These are phyloP conservation scores for Phylloscopus trochilus DNA, from an alignment of 2,113 vertebrate species.

Conservation along the genomic window DNA sequence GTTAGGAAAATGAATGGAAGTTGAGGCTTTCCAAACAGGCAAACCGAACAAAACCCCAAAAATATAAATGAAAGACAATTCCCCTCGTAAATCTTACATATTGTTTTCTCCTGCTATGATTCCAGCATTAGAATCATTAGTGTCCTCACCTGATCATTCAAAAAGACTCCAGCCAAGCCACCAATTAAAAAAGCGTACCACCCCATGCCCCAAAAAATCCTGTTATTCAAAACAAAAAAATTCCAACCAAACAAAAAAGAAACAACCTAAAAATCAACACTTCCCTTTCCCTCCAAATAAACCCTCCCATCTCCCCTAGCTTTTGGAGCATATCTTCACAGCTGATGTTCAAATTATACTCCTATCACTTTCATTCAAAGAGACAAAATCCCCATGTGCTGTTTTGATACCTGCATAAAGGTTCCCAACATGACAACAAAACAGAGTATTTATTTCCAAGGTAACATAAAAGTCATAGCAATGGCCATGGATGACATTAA, in stretches of 20 bases:
- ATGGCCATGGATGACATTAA: neutral
- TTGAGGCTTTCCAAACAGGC: neutral
- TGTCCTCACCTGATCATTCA: neutral
- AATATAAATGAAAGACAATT: neutral
- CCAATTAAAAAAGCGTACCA: neutral
- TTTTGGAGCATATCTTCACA: neutral
- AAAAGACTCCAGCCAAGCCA: neutral
- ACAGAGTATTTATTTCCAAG: neutral
- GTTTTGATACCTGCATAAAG: neutral
- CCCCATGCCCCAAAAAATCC: neutral
- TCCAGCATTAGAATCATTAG: neutral
- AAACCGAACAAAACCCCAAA: neutral
- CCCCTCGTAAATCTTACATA: neutral
- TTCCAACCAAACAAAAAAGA: neutral
- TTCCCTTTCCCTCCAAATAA: neutral
- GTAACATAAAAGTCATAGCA: neutral
- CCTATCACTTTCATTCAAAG: neutral
- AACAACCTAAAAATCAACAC: neutral
- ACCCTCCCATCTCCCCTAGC: fast-evolving
- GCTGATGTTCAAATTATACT: neutral
- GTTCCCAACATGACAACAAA: neutral
- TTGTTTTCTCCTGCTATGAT: neutral
- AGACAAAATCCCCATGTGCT: neutral
- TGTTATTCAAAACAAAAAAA: neutral
- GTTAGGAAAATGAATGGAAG: neutral